Percentiles rank a stretch among this genome's conserved stretches.
phyloP scores from a whole-genome alignment of 2,797 vertebrate genomes.

The Molossus molossus region DNA sequence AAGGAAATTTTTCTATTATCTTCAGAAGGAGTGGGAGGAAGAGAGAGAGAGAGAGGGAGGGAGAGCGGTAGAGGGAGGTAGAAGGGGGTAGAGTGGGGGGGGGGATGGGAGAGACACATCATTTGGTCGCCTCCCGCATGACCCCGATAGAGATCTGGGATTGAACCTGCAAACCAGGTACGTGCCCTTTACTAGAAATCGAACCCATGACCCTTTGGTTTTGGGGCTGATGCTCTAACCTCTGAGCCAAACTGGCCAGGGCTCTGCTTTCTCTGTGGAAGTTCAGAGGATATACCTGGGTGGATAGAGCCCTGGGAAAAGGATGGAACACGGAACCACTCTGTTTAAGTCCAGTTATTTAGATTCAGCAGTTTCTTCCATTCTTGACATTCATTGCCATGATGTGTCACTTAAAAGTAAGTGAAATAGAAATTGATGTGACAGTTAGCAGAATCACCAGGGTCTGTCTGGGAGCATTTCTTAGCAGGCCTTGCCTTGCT shows the following conservation, averaged over 20 bases:
- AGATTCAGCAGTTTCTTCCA: not conserved
- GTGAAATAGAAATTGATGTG: not conserved
- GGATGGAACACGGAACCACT: not conserved
- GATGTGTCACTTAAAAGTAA: conserved; percentile 20
- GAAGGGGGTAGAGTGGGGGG: too few species aligned
- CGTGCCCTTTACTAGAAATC: too few species aligned
- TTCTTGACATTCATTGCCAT: not conserved
- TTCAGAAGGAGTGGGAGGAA: too few species aligned
- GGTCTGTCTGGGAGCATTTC: conserved; percentile 8
- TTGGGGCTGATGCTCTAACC: too few species aligned
- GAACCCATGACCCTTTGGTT: too few species aligned
- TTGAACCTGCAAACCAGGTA: too few species aligned
- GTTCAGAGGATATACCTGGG: not conserved
- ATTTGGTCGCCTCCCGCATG: too few species aligned
- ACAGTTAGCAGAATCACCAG: conserved; percentile 52
- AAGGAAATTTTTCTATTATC: not conserved
- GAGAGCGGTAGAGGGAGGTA: too few species aligned
- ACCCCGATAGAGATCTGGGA: too few species aligned
- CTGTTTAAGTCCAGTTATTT: conserved; percentile 1
- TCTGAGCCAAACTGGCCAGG: not conserved
- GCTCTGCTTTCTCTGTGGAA: not conserved
- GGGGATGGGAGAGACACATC: too few species aligned
- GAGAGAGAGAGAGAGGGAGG: too few species aligned
- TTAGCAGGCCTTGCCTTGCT: conserved; percentile 45
- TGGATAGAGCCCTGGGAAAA: not conserved